Evolutionary conservation across 2,888 invertebrate genomes (phyloP), one percentile per base, ranked within the genome.

Genomic region (Pseudococcus jackbeardsleyi): DNA sequence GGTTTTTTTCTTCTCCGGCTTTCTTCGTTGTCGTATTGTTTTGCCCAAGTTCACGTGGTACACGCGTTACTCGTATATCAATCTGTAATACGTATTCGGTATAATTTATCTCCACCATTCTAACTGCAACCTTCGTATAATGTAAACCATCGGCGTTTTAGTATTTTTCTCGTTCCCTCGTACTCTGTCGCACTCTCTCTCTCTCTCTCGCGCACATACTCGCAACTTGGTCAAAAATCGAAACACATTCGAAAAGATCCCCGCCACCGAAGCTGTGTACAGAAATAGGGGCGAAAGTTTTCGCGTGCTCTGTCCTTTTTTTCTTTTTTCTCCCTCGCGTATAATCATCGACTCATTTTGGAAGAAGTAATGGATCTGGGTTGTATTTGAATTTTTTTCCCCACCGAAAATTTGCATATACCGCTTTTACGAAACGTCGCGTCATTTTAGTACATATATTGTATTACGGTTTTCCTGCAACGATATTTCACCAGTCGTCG

Each of bases 401-500:
- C 50, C 0, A 4, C n/a, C 15, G 54, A n/a, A 54, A 54, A 54
- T 54, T 54, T 54, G 54, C 54, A 54, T 54, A 54, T 54, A 54
- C 54, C n/a, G n/a, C 54, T 54, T 12, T 50, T 50, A 50, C n/a
- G 54, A 54, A 15, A n/a, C 54, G n/a, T 15, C 54, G n/a, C n/a
- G 54, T 54, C n/a, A 54, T 54, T 54, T 54, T n/a, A 54, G n/a
- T 54, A 54, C 15, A 54, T 54, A n/a, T n/a, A 54, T 54, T 15
- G 54, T 54, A 54, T 54, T 17, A 54, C 6, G 15, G 54, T 17
- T 54, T 54, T 54, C 54, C 54, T 54, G 54, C 54, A n/a, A 54
- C 54, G 54, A 54, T 54, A 54, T 54, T 54, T 54, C 54, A 54
- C 54, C 54, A n/a, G 54, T n/a, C n/a, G 54, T n/a, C n/a, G 54